Evolutionary conservation across 2,888 invertebrate genomes (phyloP).

Genomic region (Sepioteuthis lessoniana): DNA sequence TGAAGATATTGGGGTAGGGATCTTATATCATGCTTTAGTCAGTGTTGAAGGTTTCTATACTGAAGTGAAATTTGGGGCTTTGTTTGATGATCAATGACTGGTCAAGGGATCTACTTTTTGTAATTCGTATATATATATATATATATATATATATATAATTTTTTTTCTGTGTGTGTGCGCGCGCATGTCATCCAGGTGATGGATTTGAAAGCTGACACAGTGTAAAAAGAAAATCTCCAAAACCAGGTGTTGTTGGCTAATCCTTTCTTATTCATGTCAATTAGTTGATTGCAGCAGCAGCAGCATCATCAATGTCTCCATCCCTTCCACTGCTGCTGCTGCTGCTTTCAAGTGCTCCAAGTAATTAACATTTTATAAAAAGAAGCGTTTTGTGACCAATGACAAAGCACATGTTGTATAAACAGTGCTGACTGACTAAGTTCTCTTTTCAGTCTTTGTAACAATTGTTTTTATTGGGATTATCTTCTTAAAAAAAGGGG

Average conservation of each 20-base stretch:
- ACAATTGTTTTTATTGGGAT: slow-evolving; percentile 3
- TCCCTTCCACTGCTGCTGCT: not conserved
- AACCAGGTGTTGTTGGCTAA: not conserved
- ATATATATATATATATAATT: not conserved
- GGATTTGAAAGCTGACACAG: not conserved
- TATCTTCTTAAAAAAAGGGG: not conserved
- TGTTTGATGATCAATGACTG: too few relatives aligned
- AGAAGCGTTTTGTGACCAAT: not conserved
- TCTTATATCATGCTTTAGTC: too few relatives aligned
- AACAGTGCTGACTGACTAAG: not conserved
- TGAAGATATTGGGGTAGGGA: too few relatives aligned
- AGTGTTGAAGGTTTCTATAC: too few relatives aligned
- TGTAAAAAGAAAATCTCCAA: not conserved
- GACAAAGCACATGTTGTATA: not conserved
- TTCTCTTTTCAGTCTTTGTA: not conserved
- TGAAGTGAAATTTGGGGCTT: too few relatives aligned
- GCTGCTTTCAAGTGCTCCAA: not conserved
- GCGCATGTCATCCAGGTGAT: not conserved
- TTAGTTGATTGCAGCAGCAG: not conserved
- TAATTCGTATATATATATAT: not conserved
- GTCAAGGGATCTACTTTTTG: not conserved
- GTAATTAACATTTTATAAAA: not conserved
- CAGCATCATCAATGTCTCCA: not conserved
- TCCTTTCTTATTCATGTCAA: not conserved
- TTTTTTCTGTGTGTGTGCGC: not conserved